Base-by-base conservation (phyloP, 1,140 invertebrate species). In the Fragariocoptes setiger region DNA sequence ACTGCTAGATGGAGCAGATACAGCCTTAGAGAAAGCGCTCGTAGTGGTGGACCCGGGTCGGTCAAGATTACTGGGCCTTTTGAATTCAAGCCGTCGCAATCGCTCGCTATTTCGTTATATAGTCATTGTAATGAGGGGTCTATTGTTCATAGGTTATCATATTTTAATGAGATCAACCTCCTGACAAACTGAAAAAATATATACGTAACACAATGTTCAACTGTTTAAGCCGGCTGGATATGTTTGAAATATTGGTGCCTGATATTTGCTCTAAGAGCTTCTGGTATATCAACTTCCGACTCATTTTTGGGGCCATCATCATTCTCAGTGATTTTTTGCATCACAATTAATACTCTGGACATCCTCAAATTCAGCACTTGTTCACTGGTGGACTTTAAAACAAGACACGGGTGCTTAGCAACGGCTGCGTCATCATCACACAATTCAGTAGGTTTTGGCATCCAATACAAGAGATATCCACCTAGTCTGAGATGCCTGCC, bases 401-500 rank as follows among this genome's bases (percentile, higher is more conserved):
- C 49, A 39, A 94, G 60, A 55, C 74, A 75, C 4, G 70, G 67
- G 61, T 90, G 78, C 4, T 53, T 4, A n/a, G 4, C 14, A 38
- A 15, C 19, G 12, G n/a, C n/a, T 2, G n/a, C n/a, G n/a, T 38
- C 38, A 43, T 42, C 12, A 19, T 41, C 21, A 38, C 43, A 19
- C 21, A 55, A 47, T 20, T 49, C 48, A 48, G 48, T 52, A 44
- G 73, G 72, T 40, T 85, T 62, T 39, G 86, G 86, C 51, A 85
- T 68, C 83, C 83, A 92, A 60, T 72, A 85, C 0, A 88, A 79
- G 14, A 92, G 58, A 49, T 75, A 59, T 0, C 79, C 73, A 21
- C 69, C 65, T 3, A 78, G 42, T 48, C 61, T 66, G 31, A 94
- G 62, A 61, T 76, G 70, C 44, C 61, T 65, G 0, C 71, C 72